Evolutionary conservation across 2,797 vertebrate species (phyloP), one percentile per base, ranked within the genome.

Genomic region (Gymnodraco acuticeps): DNA sequence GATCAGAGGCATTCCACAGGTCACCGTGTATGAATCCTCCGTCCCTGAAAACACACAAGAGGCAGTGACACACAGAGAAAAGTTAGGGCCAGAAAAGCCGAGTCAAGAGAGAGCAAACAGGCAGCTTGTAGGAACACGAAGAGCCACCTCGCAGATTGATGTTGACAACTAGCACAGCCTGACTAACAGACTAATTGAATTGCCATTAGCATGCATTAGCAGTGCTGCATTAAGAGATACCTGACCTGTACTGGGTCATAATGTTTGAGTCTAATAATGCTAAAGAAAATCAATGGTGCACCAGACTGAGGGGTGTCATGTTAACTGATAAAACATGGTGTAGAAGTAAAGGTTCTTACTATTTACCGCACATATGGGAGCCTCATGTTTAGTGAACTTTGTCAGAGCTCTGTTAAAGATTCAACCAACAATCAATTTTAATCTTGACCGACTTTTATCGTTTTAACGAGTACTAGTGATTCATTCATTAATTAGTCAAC

Each of bases 21-120:
- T 97, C 91, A 99, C 95, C 54, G 95, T 97, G 89, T 98, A 99
- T 88, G 97, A 96, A 94, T 98, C 98, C 91, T 97, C 94, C 63
- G 87, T 91, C 79, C 95, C 95, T 96, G 87, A 88, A 86, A 88
- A 90, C 89, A 90, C 86, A 93, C 88, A 90, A 72, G 64, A 86
- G 88, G 87, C 89, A 82, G 47, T 87, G 91, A 92, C 86, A 91
- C 81, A 74, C 74, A 59, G 87, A 83, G 84, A 82, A 47, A 73
- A 90, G 90, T 88, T 68, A 81, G 73, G 85, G 77, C 85, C 83
- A 83, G 86, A 89, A 89, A 86, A 90, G 89, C 76, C 75, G 63
- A 82, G 78, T 75, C 23, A 62, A 38, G 82, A 47, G 64, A 82
- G 82, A 85, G 87, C 85, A 89, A 91, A 93, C 83, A 83, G 84